Conservation (phyloP, 2,888 invertebrate genomes). For the Lacanobia wlatinum region DNA sequence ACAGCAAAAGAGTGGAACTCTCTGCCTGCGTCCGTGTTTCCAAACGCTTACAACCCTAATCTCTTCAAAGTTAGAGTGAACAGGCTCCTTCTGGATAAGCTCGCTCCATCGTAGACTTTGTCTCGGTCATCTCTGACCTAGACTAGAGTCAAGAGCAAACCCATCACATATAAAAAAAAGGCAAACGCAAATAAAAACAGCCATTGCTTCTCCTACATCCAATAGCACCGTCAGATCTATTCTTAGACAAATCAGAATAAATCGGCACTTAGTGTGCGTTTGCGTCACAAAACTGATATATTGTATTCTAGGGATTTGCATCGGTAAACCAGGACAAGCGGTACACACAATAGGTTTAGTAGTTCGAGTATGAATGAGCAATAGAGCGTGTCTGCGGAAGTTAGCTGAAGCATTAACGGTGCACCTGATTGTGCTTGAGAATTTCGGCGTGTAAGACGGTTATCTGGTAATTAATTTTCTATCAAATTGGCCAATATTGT, state of each 20-base stretch:
- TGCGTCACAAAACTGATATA: slow-evolving; percentile 65
- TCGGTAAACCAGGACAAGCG: slow-evolving; percentile 55
- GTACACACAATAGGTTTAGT: slow-evolving; percentile 45
- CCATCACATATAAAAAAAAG: too few relatives aligned
- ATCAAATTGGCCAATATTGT: not conserved
- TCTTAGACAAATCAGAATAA: slow-evolving; percentile 50
- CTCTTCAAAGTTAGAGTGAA: too few relatives aligned
- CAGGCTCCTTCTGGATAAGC: too few relatives aligned
- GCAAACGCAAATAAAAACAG: too few relatives aligned
- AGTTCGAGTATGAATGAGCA: slow-evolving; percentile 32
- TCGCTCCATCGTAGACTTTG: too few relatives aligned
- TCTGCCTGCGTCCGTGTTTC: too few relatives aligned
- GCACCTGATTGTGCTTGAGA: slow-evolving; percentile 12
- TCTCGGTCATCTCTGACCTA: too few relatives aligned
- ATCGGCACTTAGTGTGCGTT: slow-evolving; percentile 54
- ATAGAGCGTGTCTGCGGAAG: slow-evolving; percentile 13
- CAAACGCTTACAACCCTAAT: too few relatives aligned
- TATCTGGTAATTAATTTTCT: not conserved
- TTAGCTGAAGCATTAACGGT: not conserved
- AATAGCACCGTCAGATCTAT: slow-evolving; percentile 46
- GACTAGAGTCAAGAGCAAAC: too few relatives aligned
- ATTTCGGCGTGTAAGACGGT: not conserved
- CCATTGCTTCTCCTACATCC: slow-evolving; percentile 5
- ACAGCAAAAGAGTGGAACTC: too few relatives aligned
- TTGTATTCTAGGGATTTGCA: slow-evolving; percentile 62